Percentiles rank a stretch among this genome's conserved stretches.
Evolutionary conservation across 23 tunicate genomes (phyloP).

Genomic region (Diplosoma virens): DNA sequence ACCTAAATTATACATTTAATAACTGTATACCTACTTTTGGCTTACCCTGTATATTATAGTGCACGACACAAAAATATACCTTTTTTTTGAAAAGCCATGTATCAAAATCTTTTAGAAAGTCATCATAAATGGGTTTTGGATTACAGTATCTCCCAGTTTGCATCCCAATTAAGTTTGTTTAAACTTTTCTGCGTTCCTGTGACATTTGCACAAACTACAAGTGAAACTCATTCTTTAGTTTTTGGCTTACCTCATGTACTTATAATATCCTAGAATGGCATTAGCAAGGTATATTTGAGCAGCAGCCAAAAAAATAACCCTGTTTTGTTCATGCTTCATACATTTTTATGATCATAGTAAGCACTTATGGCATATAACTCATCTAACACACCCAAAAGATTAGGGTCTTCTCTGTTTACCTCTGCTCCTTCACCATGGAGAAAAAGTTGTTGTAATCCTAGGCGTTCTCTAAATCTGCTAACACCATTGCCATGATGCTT

Average conservation of each 20-base stretch:
- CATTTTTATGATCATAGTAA: conserved; percentile 38
- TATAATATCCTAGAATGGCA: not conserved
- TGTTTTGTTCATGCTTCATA: conserved; percentile 30
- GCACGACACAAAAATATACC: too few relatives aligned
- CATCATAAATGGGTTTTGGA: too few relatives aligned
- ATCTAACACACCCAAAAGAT: not conserved
- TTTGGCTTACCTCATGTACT: conserved; percentile 3
- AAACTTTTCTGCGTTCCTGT: conserved; percentile 14
- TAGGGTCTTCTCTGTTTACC: conserved; percentile 24
- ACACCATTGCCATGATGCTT: conserved; percentile 17
- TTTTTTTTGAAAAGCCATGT: too few relatives aligned
- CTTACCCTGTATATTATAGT: too few relatives aligned
- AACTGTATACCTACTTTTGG: too few relatives aligned
- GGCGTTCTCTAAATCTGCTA: conserved; percentile 11
- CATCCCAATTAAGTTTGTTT: conserved; percentile 1
- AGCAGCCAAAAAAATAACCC: conserved; percentile 34
- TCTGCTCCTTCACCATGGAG: conserved; percentile 5
- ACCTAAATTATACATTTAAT: too few relatives aligned
- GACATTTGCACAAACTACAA: not conserved
- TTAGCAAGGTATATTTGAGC: not conserved
- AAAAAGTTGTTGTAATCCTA: not conserved
- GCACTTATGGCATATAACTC: conserved; percentile 3
- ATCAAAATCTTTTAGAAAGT: too few relatives aligned
- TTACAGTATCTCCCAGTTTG: too few relatives aligned
- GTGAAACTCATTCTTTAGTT: not conserved